phyloP scores from a whole-genome alignment of 2,113 vertebrate species.

The Asarcornis scutulata region DNA sequence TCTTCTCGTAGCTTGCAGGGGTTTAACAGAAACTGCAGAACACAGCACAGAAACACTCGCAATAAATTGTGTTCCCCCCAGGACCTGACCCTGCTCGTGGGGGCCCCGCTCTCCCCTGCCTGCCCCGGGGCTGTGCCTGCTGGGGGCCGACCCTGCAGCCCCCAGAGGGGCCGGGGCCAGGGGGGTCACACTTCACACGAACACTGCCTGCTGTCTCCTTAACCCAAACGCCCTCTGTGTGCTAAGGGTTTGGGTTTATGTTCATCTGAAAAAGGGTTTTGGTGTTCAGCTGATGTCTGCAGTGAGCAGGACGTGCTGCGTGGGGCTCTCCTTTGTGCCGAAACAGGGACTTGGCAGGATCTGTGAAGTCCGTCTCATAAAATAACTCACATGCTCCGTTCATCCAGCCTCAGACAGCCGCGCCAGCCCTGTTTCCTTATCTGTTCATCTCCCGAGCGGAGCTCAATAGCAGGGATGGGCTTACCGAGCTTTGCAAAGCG shows the following conservation, averaged over 20 bases:
- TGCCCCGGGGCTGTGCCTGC: too few species aligned
- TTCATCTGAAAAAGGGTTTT: neutral
- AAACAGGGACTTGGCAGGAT: neutral
- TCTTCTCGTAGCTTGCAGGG: neutral
- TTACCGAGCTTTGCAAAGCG: neutral
- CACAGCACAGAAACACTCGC: neutral
- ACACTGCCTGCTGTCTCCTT: neutral
- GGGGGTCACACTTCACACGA: neutral
- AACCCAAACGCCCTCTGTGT: neutral
- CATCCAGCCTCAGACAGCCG: neutral
- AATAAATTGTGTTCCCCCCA: fast-evolving
- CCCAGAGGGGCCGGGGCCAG: neutral
- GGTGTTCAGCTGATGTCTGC: neutral
- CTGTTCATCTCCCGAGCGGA: neutral
- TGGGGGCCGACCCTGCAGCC: too few species aligned
- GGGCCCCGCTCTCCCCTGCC: neutral
- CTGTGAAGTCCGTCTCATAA: neutral
- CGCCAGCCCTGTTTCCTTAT: neutral
- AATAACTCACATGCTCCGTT: neutral
- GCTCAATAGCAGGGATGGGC: neutral
- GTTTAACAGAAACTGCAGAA: neutral
- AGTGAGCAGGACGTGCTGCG: neutral
- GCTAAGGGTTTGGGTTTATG: neutral
- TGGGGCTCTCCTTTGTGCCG: neutral
- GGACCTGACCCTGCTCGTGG: neutral